phyloP scores from a whole-genome alignment of 2,113 vertebrate species.

The Alaudala cheleensis region DNA sequence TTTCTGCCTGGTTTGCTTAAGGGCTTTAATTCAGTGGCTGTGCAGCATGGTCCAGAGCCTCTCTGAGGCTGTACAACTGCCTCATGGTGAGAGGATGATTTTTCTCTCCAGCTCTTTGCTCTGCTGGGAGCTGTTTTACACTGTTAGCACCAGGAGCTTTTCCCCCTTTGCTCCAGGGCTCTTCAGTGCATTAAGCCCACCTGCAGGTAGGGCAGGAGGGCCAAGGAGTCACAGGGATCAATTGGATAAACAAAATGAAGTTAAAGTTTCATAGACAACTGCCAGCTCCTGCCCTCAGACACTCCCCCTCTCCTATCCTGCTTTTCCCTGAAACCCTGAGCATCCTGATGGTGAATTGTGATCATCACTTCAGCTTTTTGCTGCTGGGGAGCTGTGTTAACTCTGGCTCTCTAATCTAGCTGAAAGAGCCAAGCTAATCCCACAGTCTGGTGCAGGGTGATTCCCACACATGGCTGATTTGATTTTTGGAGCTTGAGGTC shows the following conservation, averaged over 20 bases:
- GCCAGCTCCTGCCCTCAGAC: background rate
- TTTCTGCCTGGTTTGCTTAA: constrained; percentile 43
- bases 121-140: constrained; percentile 27
- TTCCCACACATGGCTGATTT: background rate
- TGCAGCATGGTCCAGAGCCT: background rate
- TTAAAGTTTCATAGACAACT: background rate
- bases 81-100: background rate
- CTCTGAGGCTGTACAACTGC: background rate
- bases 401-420: background rate
- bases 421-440: background rate
- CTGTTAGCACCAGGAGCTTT: background rate
- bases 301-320: background rate
- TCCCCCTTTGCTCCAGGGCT: background rate
- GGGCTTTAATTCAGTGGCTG: constrained; percentile 12
- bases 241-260: background rate
- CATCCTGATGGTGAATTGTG: background rate
- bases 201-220: background rate
- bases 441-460: background rate
- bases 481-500: background rate
- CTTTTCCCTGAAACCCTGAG: background rate
- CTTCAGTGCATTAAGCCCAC: background rate
- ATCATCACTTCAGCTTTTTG: background rate
- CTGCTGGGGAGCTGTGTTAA: background rate
- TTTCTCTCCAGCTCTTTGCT: background rate
- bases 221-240: background rate